Conservation (phyloP, 2,888 invertebrate species). For the Xylophagus ater region DNA sequence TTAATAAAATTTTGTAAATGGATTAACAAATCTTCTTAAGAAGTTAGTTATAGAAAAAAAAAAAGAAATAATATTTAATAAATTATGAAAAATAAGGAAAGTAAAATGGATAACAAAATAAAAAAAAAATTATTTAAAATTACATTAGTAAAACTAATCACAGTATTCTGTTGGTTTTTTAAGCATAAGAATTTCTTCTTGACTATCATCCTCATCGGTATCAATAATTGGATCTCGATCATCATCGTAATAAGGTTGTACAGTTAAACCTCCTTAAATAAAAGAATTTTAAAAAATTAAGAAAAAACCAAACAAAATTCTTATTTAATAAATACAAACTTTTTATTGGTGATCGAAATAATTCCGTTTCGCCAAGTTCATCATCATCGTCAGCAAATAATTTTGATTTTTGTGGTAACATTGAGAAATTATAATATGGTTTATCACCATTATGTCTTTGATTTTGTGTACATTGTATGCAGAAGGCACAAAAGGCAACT, state of each 20-base stretch:
- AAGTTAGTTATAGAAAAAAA: too few relatives aligned
- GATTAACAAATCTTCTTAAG: too few relatives aligned
- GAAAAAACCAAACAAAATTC: background rate
- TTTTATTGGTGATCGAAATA: conserved; percentile 36
- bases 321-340: conserved; percentile 19
- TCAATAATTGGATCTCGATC: conserved; percentile 50
- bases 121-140: background rate
- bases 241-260: conserved; percentile 58
- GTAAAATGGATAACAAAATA: background rate
- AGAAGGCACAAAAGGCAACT: conserved; percentile 28
- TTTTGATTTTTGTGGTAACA: conserved; percentile 34
- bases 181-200: conserved; percentile 23
- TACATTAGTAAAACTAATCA: conserved; percentile 7
- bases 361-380: conserved; percentile 34
- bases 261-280: conserved; percentile 31
- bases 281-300: conserved; percentile 3
- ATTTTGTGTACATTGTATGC: conserved; percentile 30
- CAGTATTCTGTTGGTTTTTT: conserved; percentile 13
- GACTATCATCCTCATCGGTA: conserved; percentile 44
- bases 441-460: conserved; percentile 25
- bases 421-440: conserved; percentile 35
- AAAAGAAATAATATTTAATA: background rate
- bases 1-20: too few relatives aligned
- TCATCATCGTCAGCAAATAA: conserved; percentile 31
- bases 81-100: background rate